Conservation (phyloP, 2,888 invertebrate species). For the Protula sp. region DNA sequence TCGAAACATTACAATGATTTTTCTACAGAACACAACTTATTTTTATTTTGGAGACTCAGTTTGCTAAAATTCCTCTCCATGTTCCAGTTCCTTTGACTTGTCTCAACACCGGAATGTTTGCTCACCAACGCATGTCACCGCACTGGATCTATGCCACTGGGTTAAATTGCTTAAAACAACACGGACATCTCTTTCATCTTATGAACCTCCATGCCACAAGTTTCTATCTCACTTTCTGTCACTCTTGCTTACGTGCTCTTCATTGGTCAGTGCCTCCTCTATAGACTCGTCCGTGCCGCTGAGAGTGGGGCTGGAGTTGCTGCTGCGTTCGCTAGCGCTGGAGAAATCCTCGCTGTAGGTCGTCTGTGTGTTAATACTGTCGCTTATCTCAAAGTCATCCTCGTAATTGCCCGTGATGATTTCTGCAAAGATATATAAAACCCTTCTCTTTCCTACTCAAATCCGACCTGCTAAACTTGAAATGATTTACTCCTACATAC, state of each 20-base stretch:
- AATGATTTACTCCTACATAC: background rate
- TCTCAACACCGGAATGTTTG: background rate
- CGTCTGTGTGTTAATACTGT: background rate
- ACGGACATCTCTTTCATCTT: no score
- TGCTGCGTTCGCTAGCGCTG: background rate
- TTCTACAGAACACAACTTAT: no score
- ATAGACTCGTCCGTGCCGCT: background rate
- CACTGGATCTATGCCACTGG: no score
- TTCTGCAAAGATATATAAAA: constrained; percentile 24
- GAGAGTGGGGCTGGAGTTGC: background rate
- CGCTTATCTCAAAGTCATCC: constrained; percentile 41
- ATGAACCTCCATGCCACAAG: no score
- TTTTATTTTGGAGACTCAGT: no score
- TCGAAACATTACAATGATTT: no score
- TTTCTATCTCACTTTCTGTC: no score
- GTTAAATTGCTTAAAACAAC: no score
- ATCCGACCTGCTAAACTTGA: no score
- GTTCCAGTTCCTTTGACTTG: background rate
- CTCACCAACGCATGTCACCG: no score
- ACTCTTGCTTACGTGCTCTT: no score
- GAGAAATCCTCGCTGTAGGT: background rate
- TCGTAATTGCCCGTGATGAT: constrained; percentile 39
- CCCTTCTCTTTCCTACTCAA: background rate
- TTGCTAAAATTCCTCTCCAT: background rate
- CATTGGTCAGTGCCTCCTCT: background rate